A percentile compares a stretch with the other conserved stretches of the same genome.
phyloP scores from a whole-genome alignment of 2,888 invertebrate species.

The Lamellibrachia columna region DNA sequence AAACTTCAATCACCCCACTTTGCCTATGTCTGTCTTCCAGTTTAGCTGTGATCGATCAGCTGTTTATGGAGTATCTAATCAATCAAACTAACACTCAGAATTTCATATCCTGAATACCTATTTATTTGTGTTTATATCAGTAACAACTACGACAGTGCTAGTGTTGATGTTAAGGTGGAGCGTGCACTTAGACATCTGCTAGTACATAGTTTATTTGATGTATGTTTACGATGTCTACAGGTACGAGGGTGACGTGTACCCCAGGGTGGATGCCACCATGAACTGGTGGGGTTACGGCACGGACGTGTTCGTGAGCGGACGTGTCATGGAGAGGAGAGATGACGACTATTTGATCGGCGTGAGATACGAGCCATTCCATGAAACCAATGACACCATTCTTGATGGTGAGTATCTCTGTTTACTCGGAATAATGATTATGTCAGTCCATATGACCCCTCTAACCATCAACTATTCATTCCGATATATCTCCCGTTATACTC shows the following conservation, averaged over 20 bases:
- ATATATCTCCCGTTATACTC: too few species aligned
- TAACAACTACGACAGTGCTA: too few species aligned
- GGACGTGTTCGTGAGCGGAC: conserved; percentile 56
- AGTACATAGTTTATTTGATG: too few species aligned
- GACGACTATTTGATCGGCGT: conserved; percentile 51
- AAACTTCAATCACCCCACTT: too few species aligned
- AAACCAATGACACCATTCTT: conserved; percentile 79
- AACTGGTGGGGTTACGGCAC: conserved; percentile 64
- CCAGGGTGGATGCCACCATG: conserved; percentile 51
- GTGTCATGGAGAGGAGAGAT: conserved; percentile 60
- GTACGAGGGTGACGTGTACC: conserved; percentile 36
- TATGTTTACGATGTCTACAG: conserved; percentile 24
- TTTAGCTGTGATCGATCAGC: too few species aligned
- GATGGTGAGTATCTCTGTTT: conserved; percentile 55
- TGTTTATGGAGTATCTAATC: too few species aligned
- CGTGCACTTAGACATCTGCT: background rate
- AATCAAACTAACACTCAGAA: too few species aligned
- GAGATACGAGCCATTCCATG: conserved; percentile 81
- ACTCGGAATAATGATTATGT: background rate
- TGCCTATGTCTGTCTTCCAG: too few species aligned
- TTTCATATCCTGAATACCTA: too few species aligned
- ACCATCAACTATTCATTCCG: background rate
- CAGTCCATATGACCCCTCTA: too few species aligned
- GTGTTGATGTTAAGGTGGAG: background rate
- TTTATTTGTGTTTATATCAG: too few species aligned